Base-by-base conservation (phyloP, 2,888 invertebrate genomes). In the Xestia c-nigrum region DNA sequence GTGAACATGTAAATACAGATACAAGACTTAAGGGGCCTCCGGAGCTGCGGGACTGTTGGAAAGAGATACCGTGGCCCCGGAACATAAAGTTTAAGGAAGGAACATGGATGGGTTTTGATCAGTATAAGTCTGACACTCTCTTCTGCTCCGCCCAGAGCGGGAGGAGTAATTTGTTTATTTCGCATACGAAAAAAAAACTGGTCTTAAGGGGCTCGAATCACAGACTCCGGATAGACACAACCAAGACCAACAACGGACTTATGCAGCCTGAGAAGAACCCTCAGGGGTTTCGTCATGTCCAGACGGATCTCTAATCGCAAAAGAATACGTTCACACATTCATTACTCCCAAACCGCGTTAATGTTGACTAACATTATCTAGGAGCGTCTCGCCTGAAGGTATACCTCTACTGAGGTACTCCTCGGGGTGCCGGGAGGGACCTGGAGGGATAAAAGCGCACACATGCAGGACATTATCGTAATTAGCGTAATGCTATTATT, bases 401-500 rank as follows among this genome's bases (percentile, higher is more conserved):
- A 38, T 78, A 47, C 63, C 19, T 52, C 38, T 31, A 14, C 52
- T 61, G 38, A 31, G 31, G 31, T 31, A 31, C 31, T 31, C 59
- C 50, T 69, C 9, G n/a, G 16, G 24, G 47, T 47, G 21, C 19
- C 55, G 59, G 16, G 38, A 64, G 71, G 68, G 46, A 74, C 47
- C 61, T 72, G 14, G 55, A 71, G 74, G 74, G 59, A 81, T 79
- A 75, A 74, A 75, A 81, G 78, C 68, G 78, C 21, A 84, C 70
- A 84, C 75, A 81, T 73, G 82, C 76, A 73, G 68, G 75, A 86
- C 88, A 91, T 91, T 92, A 91, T 89, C 86, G 90, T 91, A 93
- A 93, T 93, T 92, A 91, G 89, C 88, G 88, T 92, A 90, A 91
- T 90, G 89, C 86, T 88, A 89, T 92, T 92, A 93, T 90, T 89